Evolutionary conservation across 2,113 vertebrate species (phyloP), one percentile per base, ranked within the genome.

Genomic region (Abramis brama): DNA sequence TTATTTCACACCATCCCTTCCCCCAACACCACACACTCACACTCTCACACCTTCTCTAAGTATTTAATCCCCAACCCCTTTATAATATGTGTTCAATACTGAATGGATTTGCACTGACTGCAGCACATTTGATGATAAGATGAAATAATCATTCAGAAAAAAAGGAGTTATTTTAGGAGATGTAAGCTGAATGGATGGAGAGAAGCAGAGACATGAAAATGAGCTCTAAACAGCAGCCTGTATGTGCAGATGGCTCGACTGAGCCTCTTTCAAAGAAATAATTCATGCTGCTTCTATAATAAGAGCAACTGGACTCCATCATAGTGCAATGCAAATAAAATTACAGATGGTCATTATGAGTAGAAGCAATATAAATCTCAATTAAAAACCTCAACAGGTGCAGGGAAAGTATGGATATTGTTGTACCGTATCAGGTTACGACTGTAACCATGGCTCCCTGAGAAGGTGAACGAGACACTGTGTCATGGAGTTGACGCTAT

Each of bases 1-100:
- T 82, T n/a, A 70, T 82, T 70, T 55, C 5, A 0, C 45, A 55
- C 39, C 9, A 39, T 59, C 47, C 30, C 62, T 30, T 70, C 76
- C 27, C 84, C 33, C 84, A 57, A 52, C 19, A 52, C 27, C 60
- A 68, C 50, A 43, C 81, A 73, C 66, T 33, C 47, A 83, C 30
- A 52, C 83, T 77, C 83, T 70, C 50, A 79, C 84, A 86, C 60
- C 57, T 71, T 60, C 77, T 73, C 47, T 45, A 43, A 86, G 77
- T 70, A 70, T 82, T 82, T 82, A 82, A 82, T 82, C 80, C 80
- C 13, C 62, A 33, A 13, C 33, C 79, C 57, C n/a, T 82, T 82
- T 82, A 50, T 68, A 52, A 33, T n/a, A 47, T 70, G 79, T 50
- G 80, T 70, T 33, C 60, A 82, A 70, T 52, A 55, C 80, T 70